A percentile compares a stretch with the other conserved stretches of the same genome.
Evolutionary conservation across 1,140 invertebrate genomes (phyloP).

Genomic region (Heliconius congener): DNA sequence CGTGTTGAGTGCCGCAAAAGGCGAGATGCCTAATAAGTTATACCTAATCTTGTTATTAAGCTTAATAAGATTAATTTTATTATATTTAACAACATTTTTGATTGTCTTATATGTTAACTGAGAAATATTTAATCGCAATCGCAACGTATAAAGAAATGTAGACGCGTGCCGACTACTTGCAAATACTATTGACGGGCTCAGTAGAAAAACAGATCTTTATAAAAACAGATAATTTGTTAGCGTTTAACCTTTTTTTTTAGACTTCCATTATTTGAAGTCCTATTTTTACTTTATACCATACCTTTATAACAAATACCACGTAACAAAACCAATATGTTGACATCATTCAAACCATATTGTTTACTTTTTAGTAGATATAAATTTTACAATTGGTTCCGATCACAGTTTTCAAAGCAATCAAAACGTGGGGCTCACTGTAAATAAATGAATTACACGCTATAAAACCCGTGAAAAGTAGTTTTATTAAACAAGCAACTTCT

Average conservation of each 20-base stretch:
- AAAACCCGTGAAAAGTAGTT: constrained; percentile 1
- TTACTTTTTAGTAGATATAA: no score
- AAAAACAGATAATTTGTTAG: neutral
- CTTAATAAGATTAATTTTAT: no score
- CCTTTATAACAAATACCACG: neutral
- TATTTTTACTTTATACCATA: neutral
- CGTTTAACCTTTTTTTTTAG: no score
- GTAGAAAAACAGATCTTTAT: neutral
- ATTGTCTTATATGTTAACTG: neutral
- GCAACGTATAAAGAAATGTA: neutral
- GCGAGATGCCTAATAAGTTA: no score
- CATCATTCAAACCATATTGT: no score
- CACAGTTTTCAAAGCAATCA: neutral
- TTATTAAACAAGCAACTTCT: neutral
- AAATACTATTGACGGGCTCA: neutral
- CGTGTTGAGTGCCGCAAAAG: no score
- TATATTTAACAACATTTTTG: neutral
- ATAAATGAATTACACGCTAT: neutral
- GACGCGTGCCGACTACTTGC: neutral
- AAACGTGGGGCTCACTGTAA: neutral
- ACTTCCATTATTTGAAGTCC: neutral
- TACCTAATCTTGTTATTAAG: no score
- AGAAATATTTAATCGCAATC: neutral
- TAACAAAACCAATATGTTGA: no score
- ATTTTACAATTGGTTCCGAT: no score